Conservation (phyloP, 2,113 vertebrate species). For the Carassius gibelio region DNA sequence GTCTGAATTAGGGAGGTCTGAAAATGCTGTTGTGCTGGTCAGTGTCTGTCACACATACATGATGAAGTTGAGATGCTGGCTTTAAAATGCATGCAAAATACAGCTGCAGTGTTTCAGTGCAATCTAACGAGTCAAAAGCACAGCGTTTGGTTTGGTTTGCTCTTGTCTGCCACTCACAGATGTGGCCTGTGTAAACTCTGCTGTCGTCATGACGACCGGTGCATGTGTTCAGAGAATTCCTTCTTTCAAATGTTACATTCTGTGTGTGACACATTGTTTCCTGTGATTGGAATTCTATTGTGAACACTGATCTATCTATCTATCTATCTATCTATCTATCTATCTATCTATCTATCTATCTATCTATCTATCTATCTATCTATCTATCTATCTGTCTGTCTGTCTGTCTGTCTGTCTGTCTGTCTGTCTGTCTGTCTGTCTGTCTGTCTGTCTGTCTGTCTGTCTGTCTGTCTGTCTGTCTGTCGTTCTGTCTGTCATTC, state of each 20-base stretch:
- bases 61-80: no score
- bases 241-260: background rate
- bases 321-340: no score
- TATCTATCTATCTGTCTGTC: no score
- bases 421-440: no score
- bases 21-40: background rate
- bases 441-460: no score
- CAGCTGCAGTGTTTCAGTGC: background rate
- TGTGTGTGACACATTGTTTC: background rate
- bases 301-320: no score
- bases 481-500: no score
- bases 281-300: background rate
- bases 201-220: background rate
- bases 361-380: no score
- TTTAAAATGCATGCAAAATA: background rate
- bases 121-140: background rate
- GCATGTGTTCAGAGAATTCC: background rate
- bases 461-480: no score
- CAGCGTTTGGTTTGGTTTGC: background rate
- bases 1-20: background rate
- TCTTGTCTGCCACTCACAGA: background rate
- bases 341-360: no score
- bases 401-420: no score
- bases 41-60: background rate
- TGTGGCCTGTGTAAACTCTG: background rate